Evolutionary conservation across 2,113 vertebrate genomes (phyloP), one percentile per base, ranked within the genome.

Genomic region (Haemorhous mexicanus): DNA sequence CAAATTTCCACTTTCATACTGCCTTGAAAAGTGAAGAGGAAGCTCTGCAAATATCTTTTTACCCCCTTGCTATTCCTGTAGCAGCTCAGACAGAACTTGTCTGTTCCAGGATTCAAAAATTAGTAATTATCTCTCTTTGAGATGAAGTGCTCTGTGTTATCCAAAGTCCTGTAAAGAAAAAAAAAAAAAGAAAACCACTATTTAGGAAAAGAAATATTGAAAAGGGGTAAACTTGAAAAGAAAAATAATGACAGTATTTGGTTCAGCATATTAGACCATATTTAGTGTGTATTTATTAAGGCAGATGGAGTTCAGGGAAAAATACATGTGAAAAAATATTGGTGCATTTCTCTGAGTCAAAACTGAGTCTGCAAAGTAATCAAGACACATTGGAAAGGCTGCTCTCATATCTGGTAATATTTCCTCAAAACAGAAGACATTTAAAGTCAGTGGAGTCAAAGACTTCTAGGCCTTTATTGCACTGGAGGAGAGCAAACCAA

Each of bases 331-430:
- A 5, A 47, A 92, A 74, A n/a, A 3, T 49, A 62, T 22, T 59
- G 8, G 6, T n/a, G 6, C 21, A 37, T 21, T 10, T 46, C 4
- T 0, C 0, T 61, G 74, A 68, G 10, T 75, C 24, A 58, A 49
- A 73, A 41, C 10, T 14, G 16, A 2, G 3, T 12, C 13, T 44
- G 49, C 32, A 53, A 56, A 89, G 53, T 52, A 76, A 61, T 10
- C 9, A 66, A 5, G 11, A 24, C 3, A 23, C 2, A 9, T 1
- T 56, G 37, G 37, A 90, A 89, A 76, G 41, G 32, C 5, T 68
- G 14, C 10, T 79, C 81, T 58, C 43, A 19, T 21, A 11, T 47
- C 33, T 56, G 33, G 8, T 27, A 59, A 11, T 30, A 55, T 33
- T 85, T 14, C 21, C 9, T 39, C 58, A 69, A 43, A 72, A 35